Evolutionary conservation across 2,888 invertebrate species (phyloP).

Genomic region (Resseliella maxima): DNA sequence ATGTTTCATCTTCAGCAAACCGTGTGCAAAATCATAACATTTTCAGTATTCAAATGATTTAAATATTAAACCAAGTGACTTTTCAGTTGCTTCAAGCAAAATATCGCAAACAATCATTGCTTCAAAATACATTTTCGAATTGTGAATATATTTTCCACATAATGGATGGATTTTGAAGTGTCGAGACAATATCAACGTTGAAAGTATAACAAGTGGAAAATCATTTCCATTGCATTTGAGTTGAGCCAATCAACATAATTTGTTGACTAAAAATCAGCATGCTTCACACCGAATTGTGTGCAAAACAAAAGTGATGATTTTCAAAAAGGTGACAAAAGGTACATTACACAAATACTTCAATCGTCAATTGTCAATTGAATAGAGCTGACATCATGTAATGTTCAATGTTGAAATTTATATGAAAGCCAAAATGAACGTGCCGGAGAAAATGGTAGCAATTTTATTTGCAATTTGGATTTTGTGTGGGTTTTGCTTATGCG

Average conservation of each 20-base stretch:
- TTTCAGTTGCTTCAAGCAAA: no score
- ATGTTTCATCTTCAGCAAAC: no score
- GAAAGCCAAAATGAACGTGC: neutral
- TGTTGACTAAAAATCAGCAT: neutral
- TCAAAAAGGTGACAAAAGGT: constrained; percentile 29
- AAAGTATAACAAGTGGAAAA: neutral
- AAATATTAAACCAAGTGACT: no score
- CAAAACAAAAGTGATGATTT: neutral
- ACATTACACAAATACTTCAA: neutral
- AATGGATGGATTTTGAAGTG: neutral
- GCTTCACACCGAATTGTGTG: neutral
- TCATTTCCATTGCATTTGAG: neutral
- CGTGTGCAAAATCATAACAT: neutral
- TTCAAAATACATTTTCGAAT: no score
- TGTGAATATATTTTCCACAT: neutral
- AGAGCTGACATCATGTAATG: neutral
- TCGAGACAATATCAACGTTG: neutral
- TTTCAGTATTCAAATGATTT: neutral
- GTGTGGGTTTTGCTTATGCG: neutral
- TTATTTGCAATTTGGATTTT: neutral
- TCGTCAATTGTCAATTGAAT: neutral
- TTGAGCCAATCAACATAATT: no score
- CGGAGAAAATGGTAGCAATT: constrained; percentile 7
- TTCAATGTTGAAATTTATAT: neutral
- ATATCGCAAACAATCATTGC: no score